These are phyloP conservation scores for Camptogramma bilineatum DNA, from an alignment of 2,888 invertebrate species.

Conservation along the genomic window DNA sequence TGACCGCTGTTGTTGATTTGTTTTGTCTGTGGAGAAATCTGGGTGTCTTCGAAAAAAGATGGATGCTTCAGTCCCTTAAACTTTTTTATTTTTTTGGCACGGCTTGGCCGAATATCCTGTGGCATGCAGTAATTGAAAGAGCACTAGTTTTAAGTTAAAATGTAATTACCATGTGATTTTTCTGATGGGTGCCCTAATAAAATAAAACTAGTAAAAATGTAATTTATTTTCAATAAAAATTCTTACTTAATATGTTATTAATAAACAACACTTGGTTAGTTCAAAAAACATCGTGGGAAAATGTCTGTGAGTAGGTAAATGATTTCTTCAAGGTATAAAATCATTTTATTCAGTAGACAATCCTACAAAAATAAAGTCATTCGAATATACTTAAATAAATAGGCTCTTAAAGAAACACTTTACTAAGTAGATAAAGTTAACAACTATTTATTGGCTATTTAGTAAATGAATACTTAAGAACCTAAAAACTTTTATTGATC, in stretches of 20 bases:
- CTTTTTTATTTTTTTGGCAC: not conserved
- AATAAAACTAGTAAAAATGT: too few relatives aligned
- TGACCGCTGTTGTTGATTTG: conserved; percentile 34
- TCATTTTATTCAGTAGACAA: not conserved
- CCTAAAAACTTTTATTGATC: conserved; percentile 29
- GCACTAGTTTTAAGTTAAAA: too few relatives aligned
- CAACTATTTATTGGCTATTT: conserved; percentile 12
- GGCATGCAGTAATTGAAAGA: too few relatives aligned
- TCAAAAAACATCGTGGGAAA: not conserved
- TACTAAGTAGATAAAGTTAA: conserved; percentile 1
- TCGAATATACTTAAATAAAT: conserved; percentile 1
- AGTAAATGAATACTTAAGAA: conserved; percentile 15
- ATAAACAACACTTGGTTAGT: too few relatives aligned
- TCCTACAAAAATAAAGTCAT: not conserved
- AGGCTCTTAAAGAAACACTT: not conserved
- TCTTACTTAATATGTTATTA: too few relatives aligned
- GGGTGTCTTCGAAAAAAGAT: conserved; percentile 2
- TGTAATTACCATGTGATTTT: too few relatives aligned
- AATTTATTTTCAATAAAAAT: too few relatives aligned
- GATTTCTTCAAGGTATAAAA: not conserved
- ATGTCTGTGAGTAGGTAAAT: not conserved
- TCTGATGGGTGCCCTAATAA: too few relatives aligned
- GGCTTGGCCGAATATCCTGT: not conserved
- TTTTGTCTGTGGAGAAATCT: conserved; percentile 20
- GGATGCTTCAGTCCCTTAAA: not conserved